Evolutionary conservation across 2,113 vertebrate genomes (phyloP), one percentile per base, ranked within the genome.

Genomic region (Albula glossodonta): DNA sequence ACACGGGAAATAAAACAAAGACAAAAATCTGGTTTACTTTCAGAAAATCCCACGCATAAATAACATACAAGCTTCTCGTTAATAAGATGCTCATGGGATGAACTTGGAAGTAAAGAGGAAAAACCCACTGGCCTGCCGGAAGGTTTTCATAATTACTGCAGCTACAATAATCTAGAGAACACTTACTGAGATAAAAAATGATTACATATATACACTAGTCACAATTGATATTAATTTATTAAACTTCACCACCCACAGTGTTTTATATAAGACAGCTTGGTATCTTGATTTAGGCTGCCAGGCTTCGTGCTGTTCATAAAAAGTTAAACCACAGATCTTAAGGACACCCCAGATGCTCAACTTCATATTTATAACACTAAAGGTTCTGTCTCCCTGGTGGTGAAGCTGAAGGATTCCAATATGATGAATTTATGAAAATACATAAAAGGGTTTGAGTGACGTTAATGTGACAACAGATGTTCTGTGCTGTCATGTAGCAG

Each of bases 1-100:
- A 82, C 11, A 80, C 52, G 86, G 56, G 86, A 12, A 80, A 10
- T 50, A 13, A 82, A 51, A 52, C 12, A 85, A 22, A 53, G 80
- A 56, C 70, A 50, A 25, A 81, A 49, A 41, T 22, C 19, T 50
- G 12, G 22, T 74, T 84, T 4, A 41, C 41, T 78, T 19, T 70
- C 31, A 50, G 10, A 79, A 49, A 31, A 22, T 66, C 60, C 60
- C 60, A 66, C 0, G 31, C 31, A 41, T 15, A 66, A 19, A 63
- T 63, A 63, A 3, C 60, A 9, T 60, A 3, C 57, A 60, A 2
- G 7, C 53, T 12, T 56, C 53, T 56, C 53, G 12, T 56, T 56
- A 12, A 56, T 12, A 12, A 56, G 53, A 60, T 12, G 57, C 57
- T 60, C 57, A 4, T 15, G 57, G 57, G 17, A 11, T 60, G 57